phyloP scores from a whole-genome alignment of 2,797 vertebrate species.

The Sebastes itinus region DNA sequence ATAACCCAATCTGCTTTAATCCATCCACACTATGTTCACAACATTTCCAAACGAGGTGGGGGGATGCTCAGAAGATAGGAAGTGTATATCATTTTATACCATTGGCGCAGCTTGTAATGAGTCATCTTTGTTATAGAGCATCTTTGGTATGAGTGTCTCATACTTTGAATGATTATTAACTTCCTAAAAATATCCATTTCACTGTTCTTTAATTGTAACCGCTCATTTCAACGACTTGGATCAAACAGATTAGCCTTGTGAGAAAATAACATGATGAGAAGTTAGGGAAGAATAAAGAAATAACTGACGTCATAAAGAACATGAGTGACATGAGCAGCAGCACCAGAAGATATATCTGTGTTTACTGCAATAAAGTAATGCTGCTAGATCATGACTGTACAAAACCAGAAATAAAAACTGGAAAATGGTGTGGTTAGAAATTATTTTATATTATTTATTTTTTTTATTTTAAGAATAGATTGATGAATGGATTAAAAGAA shows the following conservation, averaged over 20 bases:
- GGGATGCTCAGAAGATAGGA: too few relatives aligned
- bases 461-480: not conserved
- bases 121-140: too few relatives aligned
- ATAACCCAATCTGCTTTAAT: too few relatives aligned
- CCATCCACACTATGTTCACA: too few relatives aligned
- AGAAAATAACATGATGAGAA: not conserved
- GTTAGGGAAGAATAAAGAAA: not conserved
- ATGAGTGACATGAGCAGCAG: not conserved
- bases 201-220: not conserved
- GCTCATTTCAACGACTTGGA: not conserved
- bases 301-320: not conserved
- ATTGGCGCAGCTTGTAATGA: too few relatives aligned
- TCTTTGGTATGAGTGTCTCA: not conserved
- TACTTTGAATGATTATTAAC: not conserved
- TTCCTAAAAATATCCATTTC: not conserved
- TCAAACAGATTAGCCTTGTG: not conserved
- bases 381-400: not conserved
- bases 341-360: not conserved
- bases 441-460: too few relatives aligned
- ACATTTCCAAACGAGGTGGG: too few relatives aligned
- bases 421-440: not conserved
- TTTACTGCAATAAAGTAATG: not conserved
- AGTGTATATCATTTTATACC: too few relatives aligned
- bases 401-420: not conserved
- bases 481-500: not conserved